Evolutionary conservation across 2,797 vertebrate species (phyloP).

Genomic region (Gobionotothen gibberifrons): DNA sequence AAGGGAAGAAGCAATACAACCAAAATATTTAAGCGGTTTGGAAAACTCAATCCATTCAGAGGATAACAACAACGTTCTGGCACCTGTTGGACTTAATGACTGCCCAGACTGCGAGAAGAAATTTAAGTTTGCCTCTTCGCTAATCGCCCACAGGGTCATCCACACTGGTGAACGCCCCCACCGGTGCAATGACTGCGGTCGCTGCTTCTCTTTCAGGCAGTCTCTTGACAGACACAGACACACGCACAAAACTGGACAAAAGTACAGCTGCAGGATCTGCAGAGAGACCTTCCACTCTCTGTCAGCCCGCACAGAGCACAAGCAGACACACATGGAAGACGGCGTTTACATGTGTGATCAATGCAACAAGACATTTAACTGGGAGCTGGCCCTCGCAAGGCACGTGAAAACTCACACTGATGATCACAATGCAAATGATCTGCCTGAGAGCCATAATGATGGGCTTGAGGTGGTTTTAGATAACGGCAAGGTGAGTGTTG

Average conservation of each 20-base stretch:
- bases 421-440: neutral
- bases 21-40: neutral
- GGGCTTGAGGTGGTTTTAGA: neutral
- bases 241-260: constrained; percentile 71
- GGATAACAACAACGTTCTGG: constrained; percentile 33
- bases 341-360: constrained; percentile 35
- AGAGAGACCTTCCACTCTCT: constrained; percentile 72
- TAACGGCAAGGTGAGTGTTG: neutral
- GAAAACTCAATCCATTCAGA: constrained; percentile 20
- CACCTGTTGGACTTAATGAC: constrained; percentile 66
- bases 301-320: constrained; percentile 56
- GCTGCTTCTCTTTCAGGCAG: constrained; percentile 84
- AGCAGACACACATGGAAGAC: constrained; percentile 51
- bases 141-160: constrained; percentile 81
- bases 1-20: constrained; percentile 3
- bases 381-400: constrained; percentile 62
- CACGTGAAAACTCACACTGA: constrained; percentile 68
- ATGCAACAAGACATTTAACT: constrained; percentile 67
- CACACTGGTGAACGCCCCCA: constrained; percentile 83
- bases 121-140: constrained; percentile 81
- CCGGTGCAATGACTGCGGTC: constrained; percentile 77
- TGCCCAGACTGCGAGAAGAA: constrained; percentile 83
- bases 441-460: neutral
- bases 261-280: constrained; percentile 73
- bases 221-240: constrained; percentile 82